Conservation (phyloP, 1,140 invertebrate genomes). For the Drosophila melanica region DNA sequence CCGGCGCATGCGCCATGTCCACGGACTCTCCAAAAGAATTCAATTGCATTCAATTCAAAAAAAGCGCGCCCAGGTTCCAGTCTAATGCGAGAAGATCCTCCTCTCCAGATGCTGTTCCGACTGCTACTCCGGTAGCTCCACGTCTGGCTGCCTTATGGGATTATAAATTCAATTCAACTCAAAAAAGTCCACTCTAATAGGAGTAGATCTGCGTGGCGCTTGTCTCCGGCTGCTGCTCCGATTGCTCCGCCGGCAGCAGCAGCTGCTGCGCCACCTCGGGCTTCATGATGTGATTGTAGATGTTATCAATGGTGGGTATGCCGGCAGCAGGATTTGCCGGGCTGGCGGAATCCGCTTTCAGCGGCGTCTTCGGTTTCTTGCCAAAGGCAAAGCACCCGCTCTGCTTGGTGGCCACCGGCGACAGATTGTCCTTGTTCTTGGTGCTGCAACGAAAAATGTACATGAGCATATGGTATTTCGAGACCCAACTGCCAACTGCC, state of each 20-base stretch:
- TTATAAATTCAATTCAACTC: too few species aligned
- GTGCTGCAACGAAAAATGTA: slow-evolving; percentile 39
- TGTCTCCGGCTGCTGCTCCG: slow-evolving; percentile 5
- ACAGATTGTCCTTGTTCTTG: slow-evolving; percentile 74
- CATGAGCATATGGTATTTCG: background rate
- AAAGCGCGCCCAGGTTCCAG: slow-evolving; percentile 11
- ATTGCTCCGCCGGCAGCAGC: slow-evolving; percentile 12
- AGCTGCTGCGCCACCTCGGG: background rate
- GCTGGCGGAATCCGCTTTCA: slow-evolving; percentile 26
- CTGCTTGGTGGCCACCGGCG: slow-evolving; percentile 78
- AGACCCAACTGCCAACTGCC: background rate
- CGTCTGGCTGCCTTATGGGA: too few species aligned
- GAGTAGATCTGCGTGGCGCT: slow-evolving; percentile 19
- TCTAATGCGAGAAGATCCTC: too few species aligned
- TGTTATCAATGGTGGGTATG: slow-evolving; percentile 69
- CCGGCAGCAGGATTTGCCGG: slow-evolving; percentile 7
- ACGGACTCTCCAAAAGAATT: background rate
- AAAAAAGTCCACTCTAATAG: slow-evolving; percentile 7
- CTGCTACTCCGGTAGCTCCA: too few species aligned
- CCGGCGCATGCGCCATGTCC: slow-evolving; percentile 21
- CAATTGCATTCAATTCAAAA: slow-evolving; percentile 24
- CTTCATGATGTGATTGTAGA: slow-evolving; percentile 64
- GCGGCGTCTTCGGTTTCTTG: slow-evolving; percentile 60
- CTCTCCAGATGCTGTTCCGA: too few species aligned
- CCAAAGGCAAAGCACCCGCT: slow-evolving; percentile 76